These are phyloP conservation scores for Megalops atlanticus DNA, from an alignment of 2,113 vertebrate genomes.

Conservation along the genomic window DNA sequence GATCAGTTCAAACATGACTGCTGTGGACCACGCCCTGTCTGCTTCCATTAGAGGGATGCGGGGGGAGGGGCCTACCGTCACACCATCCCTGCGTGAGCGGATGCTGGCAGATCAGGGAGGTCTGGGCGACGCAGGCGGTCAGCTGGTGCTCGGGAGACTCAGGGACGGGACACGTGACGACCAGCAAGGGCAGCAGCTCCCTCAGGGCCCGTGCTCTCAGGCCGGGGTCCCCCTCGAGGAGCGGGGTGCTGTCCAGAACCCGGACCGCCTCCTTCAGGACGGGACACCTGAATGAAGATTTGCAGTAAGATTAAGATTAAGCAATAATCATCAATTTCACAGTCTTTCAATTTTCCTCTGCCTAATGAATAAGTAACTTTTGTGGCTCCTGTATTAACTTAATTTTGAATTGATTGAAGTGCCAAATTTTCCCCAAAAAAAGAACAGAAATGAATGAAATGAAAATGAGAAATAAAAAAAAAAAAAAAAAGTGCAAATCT, in stretches of 20 bases:
- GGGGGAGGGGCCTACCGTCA: slow-evolving; percentile 67
- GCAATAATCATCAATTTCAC: slow-evolving; percentile 17
- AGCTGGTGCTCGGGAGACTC: slow-evolving; percentile 73
- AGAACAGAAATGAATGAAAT: too few relatives aligned
- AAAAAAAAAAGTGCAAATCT: too few relatives aligned
- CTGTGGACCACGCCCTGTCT: too few relatives aligned
- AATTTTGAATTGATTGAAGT: too few relatives aligned
- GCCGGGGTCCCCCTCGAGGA: slow-evolving; percentile 54
- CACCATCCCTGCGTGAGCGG: slow-evolving; percentile 82
- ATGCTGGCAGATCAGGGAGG: slow-evolving; percentile 70
- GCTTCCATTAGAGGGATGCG: too few relatives aligned
- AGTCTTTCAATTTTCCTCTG: too few relatives aligned
- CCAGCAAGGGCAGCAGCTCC: slow-evolving; percentile 79
- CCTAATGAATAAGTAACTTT: too few relatives aligned
- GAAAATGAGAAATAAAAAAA: too few relatives aligned
- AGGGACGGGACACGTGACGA: slow-evolving; percentile 56
- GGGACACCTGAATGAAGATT: slow-evolving; percentile 80
- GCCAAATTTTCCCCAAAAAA: too few relatives aligned
- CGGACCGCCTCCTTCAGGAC: slow-evolving; percentile 68
- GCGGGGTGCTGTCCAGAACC: slow-evolving; percentile 68
- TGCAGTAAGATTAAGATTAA: slow-evolving; percentile 1
- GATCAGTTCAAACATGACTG: too few relatives aligned
- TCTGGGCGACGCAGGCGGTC: slow-evolving; percentile 69
- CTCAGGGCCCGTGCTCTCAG: slow-evolving; percentile 64
- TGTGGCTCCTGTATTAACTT: too few relatives aligned